Evolutionary conservation across 2,797 vertebrate species (phyloP).

Genomic region (Parauchenoglanis ngamensis): DNA sequence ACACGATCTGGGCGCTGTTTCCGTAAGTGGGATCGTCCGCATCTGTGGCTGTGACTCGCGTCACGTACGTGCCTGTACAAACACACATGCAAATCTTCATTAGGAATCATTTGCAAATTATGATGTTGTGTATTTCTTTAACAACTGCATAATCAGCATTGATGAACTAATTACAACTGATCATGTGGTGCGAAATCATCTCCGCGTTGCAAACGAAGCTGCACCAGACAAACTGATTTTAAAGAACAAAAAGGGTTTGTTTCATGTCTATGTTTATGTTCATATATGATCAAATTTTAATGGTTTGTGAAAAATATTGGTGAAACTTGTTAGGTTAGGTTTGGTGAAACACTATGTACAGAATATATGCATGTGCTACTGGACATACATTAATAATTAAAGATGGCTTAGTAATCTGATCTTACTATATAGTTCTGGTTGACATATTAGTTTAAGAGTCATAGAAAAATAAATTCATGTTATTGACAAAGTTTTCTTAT

Average conservation of each 20-base stretch:
- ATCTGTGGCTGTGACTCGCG: conserved; percentile 90
- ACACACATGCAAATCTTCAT: conserved; percentile 3
- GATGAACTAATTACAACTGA: background rate
- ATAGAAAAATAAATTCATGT: background rate
- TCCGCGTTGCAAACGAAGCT: background rate
- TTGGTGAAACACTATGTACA: background rate
- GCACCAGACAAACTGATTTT: background rate
- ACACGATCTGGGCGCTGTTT: conserved; percentile 91
- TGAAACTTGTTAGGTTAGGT: background rate
- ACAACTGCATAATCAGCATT: background rate
- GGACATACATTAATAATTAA: background rate
- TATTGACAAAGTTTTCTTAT: background rate
- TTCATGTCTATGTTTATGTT: background rate
- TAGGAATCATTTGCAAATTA: background rate
- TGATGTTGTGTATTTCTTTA: background rate
- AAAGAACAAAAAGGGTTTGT: background rate
- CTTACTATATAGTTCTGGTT: background rate
- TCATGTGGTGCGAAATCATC: background rate
- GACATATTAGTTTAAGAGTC: background rate
- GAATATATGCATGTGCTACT: background rate
- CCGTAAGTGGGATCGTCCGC: conserved; percentile 93
- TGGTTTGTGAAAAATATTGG: background rate
- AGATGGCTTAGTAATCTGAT: background rate
- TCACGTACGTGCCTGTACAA: conserved; percentile 86
- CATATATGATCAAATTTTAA: no score